phyloP scores from a whole-genome alignment of 2,113 vertebrate genomes.

The Istiophorus platypterus region DNA sequence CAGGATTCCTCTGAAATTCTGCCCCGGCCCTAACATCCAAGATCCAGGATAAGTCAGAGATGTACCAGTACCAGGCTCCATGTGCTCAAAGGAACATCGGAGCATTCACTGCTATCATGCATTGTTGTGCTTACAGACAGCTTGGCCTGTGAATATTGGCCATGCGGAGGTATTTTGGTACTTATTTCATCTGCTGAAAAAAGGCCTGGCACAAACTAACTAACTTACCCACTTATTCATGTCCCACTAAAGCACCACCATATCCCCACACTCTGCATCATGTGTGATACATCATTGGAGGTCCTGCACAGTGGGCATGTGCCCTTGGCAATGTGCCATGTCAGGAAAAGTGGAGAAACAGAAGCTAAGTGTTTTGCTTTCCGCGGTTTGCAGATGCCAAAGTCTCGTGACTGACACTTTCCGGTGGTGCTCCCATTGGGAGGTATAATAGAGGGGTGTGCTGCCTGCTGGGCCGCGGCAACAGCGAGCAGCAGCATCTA shows the following conservation, averaged over 20 bases:
- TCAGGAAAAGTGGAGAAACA: constrained; percentile 74
- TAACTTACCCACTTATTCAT: constrained; percentile 5
- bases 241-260: constrained; percentile 24
- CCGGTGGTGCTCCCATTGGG: constrained; percentile 67
- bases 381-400: constrained; percentile 59
- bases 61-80: constrained; percentile 15
- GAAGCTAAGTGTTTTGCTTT: constrained; percentile 66
- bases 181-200: constrained; percentile 52
- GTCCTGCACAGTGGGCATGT: constrained; percentile 16
- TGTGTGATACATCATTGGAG: constrained; percentile 39
- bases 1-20: constrained; percentile 51
- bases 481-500: constrained; percentile 57
- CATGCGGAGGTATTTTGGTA: constrained; percentile 31
- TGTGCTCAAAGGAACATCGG: constrained; percentile 6
- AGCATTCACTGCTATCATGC: constrained; percentile 10
- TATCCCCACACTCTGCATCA: background rate
- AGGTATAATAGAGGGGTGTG: constrained; percentile 63
- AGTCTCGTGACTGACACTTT: constrained; percentile 76
- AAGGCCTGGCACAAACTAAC: constrained; percentile 32
- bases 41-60: constrained; percentile 22
- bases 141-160: constrained; percentile 38
- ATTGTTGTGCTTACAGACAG: constrained; percentile 40
- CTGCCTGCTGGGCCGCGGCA: constrained; percentile 62
- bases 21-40: constrained; percentile 29
- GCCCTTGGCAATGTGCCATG: constrained; percentile 55